Conservation (phyloP, 2,797 vertebrate genomes). For the Orientallactaga sibirica region DNA sequence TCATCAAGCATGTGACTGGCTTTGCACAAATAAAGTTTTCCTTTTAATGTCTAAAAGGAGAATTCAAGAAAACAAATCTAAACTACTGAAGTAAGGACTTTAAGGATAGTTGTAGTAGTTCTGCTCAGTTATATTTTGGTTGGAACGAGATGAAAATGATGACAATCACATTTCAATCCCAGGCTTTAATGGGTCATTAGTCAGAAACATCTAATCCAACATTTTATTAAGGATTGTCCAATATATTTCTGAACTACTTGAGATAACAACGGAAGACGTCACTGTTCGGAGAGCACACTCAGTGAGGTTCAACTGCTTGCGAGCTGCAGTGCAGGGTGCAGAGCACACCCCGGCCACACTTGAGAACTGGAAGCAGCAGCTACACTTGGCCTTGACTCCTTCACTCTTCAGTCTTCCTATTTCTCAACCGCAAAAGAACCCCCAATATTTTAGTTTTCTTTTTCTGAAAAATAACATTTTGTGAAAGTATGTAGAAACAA, state of each 20-base stretch:
- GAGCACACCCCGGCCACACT: fast-evolving
- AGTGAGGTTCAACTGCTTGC: fast-evolving
- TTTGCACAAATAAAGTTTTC: constrained; percentile 44
- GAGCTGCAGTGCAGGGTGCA: fast-evolving
- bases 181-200: neutral
- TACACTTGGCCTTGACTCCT: neutral
- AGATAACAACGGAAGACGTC: fast-evolving
- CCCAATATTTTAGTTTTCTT: constrained; percentile 36
- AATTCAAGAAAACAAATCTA: neutral
- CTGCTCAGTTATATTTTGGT: constrained; percentile 63
- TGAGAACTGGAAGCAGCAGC: no score
- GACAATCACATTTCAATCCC: constrained; percentile 13
- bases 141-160: constrained; percentile 50
- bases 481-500: neutral
- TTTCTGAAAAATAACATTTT: neutral
- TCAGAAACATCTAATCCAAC: neutral
- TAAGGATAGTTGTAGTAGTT: constrained; percentile 30
- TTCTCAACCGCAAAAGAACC: constrained; percentile 55
- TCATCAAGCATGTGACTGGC: constrained; percentile 64
- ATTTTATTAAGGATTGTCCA: neutral
- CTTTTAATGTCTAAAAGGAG: neutral
- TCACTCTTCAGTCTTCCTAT: neutral
- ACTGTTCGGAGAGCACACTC: fast-evolving
- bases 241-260: neutral
- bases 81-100: neutral